Base-by-base conservation (phyloP, 2,113 vertebrate species). In the Rhizomys pruinosus region DNA sequence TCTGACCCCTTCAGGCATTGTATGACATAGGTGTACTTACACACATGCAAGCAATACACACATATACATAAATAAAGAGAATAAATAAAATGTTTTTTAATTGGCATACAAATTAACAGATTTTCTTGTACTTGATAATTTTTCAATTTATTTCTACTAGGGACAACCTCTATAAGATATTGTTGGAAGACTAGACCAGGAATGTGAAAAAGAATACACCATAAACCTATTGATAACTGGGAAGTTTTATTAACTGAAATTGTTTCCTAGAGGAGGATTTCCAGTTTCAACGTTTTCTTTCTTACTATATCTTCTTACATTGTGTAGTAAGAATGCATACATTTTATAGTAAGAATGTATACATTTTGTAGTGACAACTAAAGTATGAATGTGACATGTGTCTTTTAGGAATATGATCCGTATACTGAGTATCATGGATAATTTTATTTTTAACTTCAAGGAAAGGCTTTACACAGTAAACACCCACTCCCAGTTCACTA, bases 381-480 rank as follows among this genome's bases (percentile, higher is more conserved):
- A 89, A 84, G 42, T 64, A 74, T 34, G 27, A 37, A 77, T 77
- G 19, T 34, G 79, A 44, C 61, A 69, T 94, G 64, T 77, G 1
- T 92, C 37, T 55, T 79, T 81, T 71, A 61, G n/a, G 44, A 88
- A 79, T 66, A 55, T 37, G 17, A 19, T 7, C 37, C 37, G 7
- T 47, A 27, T n/a, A 72, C n/a, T 5, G 6, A 89, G 7, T 20
- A 44, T 1, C 39, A n/a, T 10, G 52, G 34, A 6, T 69, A 42
- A 71, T 59, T 82, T 77, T 72, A 72, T 71, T 73, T 44, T 82
- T 44, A 64, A 81, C 42, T 20, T 55, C 55, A 59, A 95, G 91
- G 63, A 73, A 91, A 71, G 5, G 47, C 19, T 3, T 89, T 11
- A 37, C 68, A 63, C 13, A 17, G 55, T 15, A 64, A 80, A 68